These are phyloP conservation scores for Onychomys torridus DNA, from an alignment of 2,797 vertebrate genomes.

Conservation along the genomic window DNA sequence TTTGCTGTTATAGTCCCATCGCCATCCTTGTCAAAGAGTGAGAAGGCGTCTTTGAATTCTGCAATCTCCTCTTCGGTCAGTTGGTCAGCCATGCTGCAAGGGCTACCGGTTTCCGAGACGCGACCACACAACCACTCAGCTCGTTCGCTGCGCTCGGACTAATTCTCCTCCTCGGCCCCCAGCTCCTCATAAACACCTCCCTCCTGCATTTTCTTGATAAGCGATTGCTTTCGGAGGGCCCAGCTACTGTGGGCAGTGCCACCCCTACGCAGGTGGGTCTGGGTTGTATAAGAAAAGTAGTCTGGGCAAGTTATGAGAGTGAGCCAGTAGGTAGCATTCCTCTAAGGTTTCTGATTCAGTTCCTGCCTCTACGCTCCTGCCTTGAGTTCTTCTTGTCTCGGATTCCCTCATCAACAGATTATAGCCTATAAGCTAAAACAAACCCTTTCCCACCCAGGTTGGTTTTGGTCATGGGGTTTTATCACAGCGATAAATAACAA, in stretches of 20 bases:
- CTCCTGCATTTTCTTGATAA: constrained; percentile 73
- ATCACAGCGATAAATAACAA: neutral
- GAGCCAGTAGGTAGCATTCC: neutral
- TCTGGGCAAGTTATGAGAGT: neutral
- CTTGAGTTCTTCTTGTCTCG: neutral
- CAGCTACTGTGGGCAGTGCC: neutral
- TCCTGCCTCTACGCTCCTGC: neutral
- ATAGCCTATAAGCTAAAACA: neutral
- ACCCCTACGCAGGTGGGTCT: neutral
- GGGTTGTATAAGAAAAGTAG: neutral
- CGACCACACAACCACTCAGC: constrained; percentile 61
- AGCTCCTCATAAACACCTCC: constrained; percentile 92
- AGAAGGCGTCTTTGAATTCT: constrained; percentile 99
- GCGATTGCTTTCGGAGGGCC: neutral
- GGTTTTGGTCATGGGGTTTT: neutral
- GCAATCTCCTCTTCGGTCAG: no score
- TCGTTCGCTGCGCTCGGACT: constrained; percentile 89
- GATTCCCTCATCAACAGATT: neutral
- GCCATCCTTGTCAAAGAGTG: constrained; percentile 99
- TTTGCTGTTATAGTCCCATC: constrained; percentile 99
- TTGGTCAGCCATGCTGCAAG: constrained; percentile 88
- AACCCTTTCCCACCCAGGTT: neutral
- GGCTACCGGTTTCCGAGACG: constrained; percentile 76
- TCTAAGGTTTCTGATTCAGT: no score
- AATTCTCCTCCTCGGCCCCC: constrained; percentile 92